These are phyloP conservation scores for Isoperla grammatica DNA, from an alignment of 2,888 invertebrate genomes.

Conservation along the genomic window DNA sequence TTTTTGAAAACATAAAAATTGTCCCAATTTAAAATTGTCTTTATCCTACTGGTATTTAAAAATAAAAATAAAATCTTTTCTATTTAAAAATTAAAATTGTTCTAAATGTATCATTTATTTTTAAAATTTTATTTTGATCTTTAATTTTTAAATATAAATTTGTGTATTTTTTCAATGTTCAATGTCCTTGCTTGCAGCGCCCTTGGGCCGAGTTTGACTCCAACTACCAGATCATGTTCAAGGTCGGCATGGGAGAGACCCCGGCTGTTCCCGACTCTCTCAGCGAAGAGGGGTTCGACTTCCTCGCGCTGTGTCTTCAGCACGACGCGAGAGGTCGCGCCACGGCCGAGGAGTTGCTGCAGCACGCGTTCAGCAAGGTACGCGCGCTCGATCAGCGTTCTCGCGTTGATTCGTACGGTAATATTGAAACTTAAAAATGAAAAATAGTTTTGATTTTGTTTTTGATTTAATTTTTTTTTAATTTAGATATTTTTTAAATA, in stretches of 20 bases:
- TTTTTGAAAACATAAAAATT: too few species aligned
- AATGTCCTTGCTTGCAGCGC: too few species aligned
- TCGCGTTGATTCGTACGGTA: background rate
- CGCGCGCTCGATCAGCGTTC: too few species aligned
- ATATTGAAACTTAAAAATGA: background rate
- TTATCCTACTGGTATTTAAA: too few species aligned
- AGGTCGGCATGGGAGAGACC: conserved; percentile 87
- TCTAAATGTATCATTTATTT: too few species aligned
- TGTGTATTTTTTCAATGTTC: too few species aligned
- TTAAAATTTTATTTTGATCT: too few species aligned
- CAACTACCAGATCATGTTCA: conserved; percentile 92
- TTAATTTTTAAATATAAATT: too few species aligned
- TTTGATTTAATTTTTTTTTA: background rate
- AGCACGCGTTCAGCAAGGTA: conserved; percentile 64
- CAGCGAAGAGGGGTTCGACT: conserved; percentile 76
- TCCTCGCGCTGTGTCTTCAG: conserved; percentile 71
- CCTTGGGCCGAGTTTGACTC: conserved; percentile 92
- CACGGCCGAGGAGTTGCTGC: conserved; percentile 61
- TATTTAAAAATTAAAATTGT: too few species aligned
- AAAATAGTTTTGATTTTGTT: too few species aligned
- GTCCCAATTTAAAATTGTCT: too few species aligned
- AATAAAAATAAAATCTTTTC: too few species aligned
- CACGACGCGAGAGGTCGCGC: conserved; percentile 72
- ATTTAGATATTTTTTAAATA: background rate
- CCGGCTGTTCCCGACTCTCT: conserved; percentile 70